A percentile compares a stretch with the other conserved stretches of the same genome.
Evolutionary conservation across 2,797 vertebrate genomes (phyloP).

Genomic region (Danio albolineatus): DNA sequence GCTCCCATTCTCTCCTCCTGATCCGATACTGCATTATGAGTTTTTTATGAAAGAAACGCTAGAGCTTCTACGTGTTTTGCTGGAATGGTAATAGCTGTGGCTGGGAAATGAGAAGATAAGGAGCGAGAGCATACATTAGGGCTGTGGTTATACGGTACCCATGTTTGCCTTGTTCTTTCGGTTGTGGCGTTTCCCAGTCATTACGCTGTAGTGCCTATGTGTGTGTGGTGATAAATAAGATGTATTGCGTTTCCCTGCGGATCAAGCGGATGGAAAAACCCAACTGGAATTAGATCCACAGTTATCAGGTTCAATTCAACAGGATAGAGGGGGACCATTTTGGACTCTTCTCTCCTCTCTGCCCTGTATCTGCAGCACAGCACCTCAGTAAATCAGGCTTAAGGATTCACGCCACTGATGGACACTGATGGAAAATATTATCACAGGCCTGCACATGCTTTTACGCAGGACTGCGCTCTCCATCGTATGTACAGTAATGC

Average conservation of each 20-base stretch:
- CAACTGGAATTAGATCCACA: constrained; percentile 51
- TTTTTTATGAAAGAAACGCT: constrained; percentile 47
- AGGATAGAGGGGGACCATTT: constrained; percentile 43
- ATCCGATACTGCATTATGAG: constrained; percentile 36
- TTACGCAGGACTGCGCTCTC: constrained; percentile 68
- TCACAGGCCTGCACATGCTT: constrained; percentile 71
- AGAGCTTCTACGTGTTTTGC: constrained; percentile 5
- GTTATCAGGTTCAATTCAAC: constrained; percentile 68
- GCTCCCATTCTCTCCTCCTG: constrained; percentile 1
- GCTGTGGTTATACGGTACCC: constrained; percentile 72
- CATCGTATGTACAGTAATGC: constrained; percentile 59
- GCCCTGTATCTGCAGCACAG: constrained; percentile 3
- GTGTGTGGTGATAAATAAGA: constrained; percentile 69
- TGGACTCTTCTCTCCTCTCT: constrained; percentile 32
- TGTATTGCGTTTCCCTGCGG: constrained; percentile 60
- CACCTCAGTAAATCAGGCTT: constrained; percentile 72
- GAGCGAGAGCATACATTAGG: constrained; percentile 74
- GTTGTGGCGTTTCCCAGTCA: constrained; percentile 73
- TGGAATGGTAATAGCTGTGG: constrained; percentile 59
- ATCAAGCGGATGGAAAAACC: not conserved
- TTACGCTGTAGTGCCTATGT: constrained; percentile 70
- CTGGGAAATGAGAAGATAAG: constrained; percentile 70
- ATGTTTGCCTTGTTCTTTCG: constrained; percentile 72
- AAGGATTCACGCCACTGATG: constrained; percentile 70
- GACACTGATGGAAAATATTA: constrained; percentile 78